Evolutionary conservation across 2,113 vertebrate species (phyloP).

Genomic region (Perccottus glenii): DNA sequence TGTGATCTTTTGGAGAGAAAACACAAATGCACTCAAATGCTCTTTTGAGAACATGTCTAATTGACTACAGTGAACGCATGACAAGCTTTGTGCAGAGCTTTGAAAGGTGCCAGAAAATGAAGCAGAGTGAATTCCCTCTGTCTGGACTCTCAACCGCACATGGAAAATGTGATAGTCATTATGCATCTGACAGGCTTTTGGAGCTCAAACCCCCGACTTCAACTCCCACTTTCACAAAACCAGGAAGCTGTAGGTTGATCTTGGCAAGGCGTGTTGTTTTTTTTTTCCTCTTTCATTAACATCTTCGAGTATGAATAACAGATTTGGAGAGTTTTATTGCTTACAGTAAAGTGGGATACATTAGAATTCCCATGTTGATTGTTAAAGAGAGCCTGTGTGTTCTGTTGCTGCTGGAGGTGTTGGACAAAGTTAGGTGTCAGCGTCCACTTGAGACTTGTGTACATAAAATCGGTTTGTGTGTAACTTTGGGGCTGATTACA

Average conservation of each 20-base stretch:
- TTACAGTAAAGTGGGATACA: constrained; percentile 79
- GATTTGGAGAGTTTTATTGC: constrained; percentile 85
- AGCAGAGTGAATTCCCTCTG: constrained; percentile 39
- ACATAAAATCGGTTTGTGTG: constrained; percentile 32
- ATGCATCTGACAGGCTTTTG: constrained; percentile 80
- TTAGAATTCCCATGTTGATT: constrained; percentile 84
- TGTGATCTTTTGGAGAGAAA: constrained; percentile 18
- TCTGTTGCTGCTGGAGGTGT: constrained; percentile 57
- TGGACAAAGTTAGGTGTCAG: constrained; percentile 26
- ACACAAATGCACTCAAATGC: constrained; percentile 8
- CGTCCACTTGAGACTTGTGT: constrained; percentile 26
- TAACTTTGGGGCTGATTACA: constrained; percentile 21
- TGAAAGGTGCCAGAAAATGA: constrained; percentile 37
- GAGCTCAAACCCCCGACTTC: constrained; percentile 70
- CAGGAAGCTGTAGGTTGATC: constrained; percentile 93
- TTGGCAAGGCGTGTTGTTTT: constrained; percentile 83
- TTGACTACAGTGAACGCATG: constrained; percentile 17
- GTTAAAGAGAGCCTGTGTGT: constrained; percentile 80
- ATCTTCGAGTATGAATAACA: constrained; percentile 83
- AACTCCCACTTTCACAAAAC: constrained; percentile 80
- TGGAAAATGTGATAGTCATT: constrained; percentile 85
- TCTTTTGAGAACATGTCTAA: constrained; percentile 4
- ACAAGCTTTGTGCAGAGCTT: constrained; percentile 6
- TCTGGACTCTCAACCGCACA: constrained; percentile 47
- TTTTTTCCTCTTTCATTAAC: constrained; percentile 79